phyloP scores from a whole-genome alignment of 2,888 invertebrate genomes.

The Mongoloraphidia duomilia region DNA sequence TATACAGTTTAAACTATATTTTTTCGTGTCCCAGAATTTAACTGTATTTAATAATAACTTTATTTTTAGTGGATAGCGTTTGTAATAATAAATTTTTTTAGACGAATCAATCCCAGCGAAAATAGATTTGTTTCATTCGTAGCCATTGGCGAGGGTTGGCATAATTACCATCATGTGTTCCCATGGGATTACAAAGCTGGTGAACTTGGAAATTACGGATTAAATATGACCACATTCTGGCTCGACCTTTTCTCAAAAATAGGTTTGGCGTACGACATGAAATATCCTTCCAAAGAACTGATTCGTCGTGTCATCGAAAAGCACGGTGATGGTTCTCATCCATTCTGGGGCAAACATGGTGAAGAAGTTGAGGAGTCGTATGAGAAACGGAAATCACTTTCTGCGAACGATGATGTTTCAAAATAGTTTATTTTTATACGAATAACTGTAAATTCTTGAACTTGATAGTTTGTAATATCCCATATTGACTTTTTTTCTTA shows the following conservation, averaged over 20 bases:
- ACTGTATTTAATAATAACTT: not conserved
- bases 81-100: constrained; percentile 23
- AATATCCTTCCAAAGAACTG: constrained; percentile 42
- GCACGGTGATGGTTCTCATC: constrained; percentile 41
- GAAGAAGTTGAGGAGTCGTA: too few species aligned
- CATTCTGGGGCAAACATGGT: constrained; percentile 29
- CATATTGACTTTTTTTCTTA: too few species aligned
- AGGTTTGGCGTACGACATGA: constrained; percentile 65
- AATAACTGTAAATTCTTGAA: too few species aligned
- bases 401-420: too few species aligned
- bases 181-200: constrained; percentile 89
- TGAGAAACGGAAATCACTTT: too few species aligned
- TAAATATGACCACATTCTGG: constrained; percentile 55
- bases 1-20: too few species aligned
- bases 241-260: constrained; percentile 55
- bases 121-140: constrained; percentile 57
- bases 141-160: constrained; percentile 79
- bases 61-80: not conserved
- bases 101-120: constrained; percentile 65
- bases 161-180: constrained; percentile 89
- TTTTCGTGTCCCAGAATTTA: not conserved
- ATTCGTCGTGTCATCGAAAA: constrained; percentile 35
- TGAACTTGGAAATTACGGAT: constrained; percentile 47
- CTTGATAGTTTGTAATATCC: too few species aligned
- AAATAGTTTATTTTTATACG: too few species aligned